Base-by-base conservation (phyloP, 2,113 vertebrate species). In the Phrynosoma platyrhinos region DNA sequence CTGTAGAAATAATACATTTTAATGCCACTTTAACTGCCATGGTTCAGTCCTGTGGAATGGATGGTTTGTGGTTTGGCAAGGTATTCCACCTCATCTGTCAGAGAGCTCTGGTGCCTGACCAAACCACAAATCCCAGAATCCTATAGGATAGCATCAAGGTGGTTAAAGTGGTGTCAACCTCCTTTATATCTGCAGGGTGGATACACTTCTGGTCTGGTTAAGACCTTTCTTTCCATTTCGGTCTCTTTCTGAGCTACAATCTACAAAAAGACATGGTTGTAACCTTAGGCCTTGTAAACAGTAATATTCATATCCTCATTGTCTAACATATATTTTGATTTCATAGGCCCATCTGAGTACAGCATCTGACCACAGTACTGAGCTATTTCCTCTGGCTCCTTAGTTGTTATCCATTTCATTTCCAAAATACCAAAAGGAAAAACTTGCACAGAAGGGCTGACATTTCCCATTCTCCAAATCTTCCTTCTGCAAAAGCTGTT, bases 381-480 rank as follows among this genome's bases (percentile, higher is more conserved):
- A 88, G 72, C 30, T 84, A 88, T 72, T 89, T 84, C 82, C 82
- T 58, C 74, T 32, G 75, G 79, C 88, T 90, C 74, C 62, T 69
- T 27, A 12, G 47, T 40, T 83, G 30, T 81, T 82, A 82, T 85
- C 80, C 74, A 55, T 86, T 82, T 86, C 62, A 86, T 69, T 78
- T 86, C 62, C 79, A 90, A 78, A 83, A 78, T n/a, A 71, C 32
- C 80, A 58, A 82, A 62, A 77, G 79, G 83, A 82, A 83, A 86
- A 71, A 82, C 84, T 86, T 83, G 84, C 84, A 86, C 79, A 90
- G 74, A 82, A 86, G 79, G 84, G 80, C 72, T 90, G 88, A 71
- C 84, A 83, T 83, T 83, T 90, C 79, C 84, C 62, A 86, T 78
- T 90, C 89, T 91, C 74, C 69, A 52, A 79, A 23, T 87, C 88